Evolutionary conservation across 2,888 invertebrate genomes (phyloP), one percentile per base, ranked within the genome.

Genomic region (Molorchus minor): DNA sequence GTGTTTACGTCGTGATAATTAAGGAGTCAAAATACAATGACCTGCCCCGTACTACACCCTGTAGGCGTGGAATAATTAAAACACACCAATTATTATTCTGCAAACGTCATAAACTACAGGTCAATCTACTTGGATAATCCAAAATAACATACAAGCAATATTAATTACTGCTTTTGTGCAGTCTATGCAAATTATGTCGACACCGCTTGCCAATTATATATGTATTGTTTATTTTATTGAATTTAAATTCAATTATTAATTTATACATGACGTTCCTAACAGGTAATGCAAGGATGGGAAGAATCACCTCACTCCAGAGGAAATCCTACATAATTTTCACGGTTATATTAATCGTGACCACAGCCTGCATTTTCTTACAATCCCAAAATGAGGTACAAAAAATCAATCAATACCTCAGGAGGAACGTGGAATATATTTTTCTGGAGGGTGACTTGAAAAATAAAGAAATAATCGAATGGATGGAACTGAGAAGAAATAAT

Each of bases 231-330:
- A n/a, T n/a, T n/a, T n/a, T n/a, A n/a, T n/a, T n/a, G n/a, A n/a
- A n/a, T n/a, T n/a, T n/a, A n/a, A n/a, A n/a, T n/a, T 8, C 4
- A 1, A 13, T 16, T 17, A 38, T 16, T 5, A 38, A 10, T 15
- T 15, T 15, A 38, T 15, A 17, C 15, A 38, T n/a, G n/a, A 21
- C 20, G 16, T 13, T 43, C 38, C 16, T 66, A 64, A 29, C 61
- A 68, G 68, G 65, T 63, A 53, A 63, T 65, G 61, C 58, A 58
- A 64, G 36, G 21, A 68, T 68, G 68, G 64, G 54, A 20, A 46
- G 51, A 38, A 33, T 47, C 25, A 55, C 19, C 38, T 15, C 52
- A 1, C 29, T 49, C 17, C 40, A 44, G 38, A 47, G 45, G 38
- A 56, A 47, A 47, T 56, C 47, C 19, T 56, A 56, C 25, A 30